phyloP scores from a whole-genome alignment of 2,797 vertebrate genomes.

The Carduelis carduelis region DNA sequence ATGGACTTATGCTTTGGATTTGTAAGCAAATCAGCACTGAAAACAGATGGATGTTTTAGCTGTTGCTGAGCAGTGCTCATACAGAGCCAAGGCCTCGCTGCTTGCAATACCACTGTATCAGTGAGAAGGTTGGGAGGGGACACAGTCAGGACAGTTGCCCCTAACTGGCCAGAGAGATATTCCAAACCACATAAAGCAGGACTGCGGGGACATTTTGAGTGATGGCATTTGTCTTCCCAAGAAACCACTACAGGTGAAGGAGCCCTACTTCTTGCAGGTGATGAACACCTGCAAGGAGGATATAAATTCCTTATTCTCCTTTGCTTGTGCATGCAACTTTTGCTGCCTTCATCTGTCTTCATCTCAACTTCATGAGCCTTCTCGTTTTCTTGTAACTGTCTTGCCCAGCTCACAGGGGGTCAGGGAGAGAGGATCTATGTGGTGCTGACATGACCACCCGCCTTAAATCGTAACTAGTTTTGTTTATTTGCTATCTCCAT shows the following conservation, averaged over 20 bases:
- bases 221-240: not conserved
- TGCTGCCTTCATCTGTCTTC: not conserved
- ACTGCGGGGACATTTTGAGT: not conserved
- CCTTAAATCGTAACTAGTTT: not conserved
- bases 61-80: not conserved
- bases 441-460: not conserved
- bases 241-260: not conserved
- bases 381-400: not conserved
- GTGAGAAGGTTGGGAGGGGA: not conserved
- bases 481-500: not conserved
- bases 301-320: not conserved
- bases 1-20: not conserved
- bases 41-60: not conserved
- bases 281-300: not conserved
- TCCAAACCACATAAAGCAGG: not conserved
- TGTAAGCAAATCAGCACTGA: not conserved
- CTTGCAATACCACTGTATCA: accelerated
- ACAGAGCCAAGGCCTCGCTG: not conserved
- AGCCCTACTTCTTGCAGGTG: not conserved
- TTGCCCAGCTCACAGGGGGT: not conserved
- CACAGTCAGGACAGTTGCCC: not conserved
- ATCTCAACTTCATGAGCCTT: not conserved
- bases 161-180: not conserved
- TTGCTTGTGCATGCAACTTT: not conserved
- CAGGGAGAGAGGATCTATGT: not conserved